A percentile compares a stretch with the other conserved stretches of the same genome.
Conservation (phyloP, 2,888 invertebrate species). For the Archips xylosteana region DNA sequence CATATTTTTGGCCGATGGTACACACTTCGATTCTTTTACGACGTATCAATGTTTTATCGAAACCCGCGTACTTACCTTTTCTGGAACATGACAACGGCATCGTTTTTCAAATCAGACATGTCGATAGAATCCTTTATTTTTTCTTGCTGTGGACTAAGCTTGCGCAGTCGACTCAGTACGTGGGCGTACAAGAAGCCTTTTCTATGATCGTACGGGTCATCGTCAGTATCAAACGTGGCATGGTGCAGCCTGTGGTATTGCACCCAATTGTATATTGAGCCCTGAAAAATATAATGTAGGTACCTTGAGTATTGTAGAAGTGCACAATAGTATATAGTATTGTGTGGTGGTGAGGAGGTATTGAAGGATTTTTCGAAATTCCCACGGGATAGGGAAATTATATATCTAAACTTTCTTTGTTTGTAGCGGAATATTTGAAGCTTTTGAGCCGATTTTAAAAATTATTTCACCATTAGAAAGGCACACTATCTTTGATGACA, state of each 20-base stretch:
- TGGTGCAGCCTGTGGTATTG: conserved; percentile 93
- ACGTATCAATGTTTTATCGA: background rate
- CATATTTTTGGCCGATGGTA: too few relatives aligned
- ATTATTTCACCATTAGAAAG: too few relatives aligned
- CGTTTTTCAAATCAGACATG: conserved; percentile 91
- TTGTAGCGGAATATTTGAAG: too few relatives aligned
- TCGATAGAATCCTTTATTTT: conserved; percentile 88
- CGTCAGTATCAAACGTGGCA: conserved; percentile 89
- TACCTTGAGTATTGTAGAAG: too few relatives aligned
- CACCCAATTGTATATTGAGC: conserved; percentile 94
- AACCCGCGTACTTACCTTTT: conserved; percentile 85
- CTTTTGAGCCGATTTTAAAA: too few relatives aligned
- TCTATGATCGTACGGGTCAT: conserved; percentile 92
- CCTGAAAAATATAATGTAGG: conserved; percentile 78
- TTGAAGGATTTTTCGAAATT: too few relatives aligned
- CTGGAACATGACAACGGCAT: conserved; percentile 93
- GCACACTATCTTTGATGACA: too few relatives aligned
- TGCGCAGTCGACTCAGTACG: conserved; percentile 88
- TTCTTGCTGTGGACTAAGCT: conserved; percentile 88
- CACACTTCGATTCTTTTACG: background rate
- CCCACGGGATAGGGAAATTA: too few relatives aligned
- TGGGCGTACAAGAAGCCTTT: conserved; percentile 94
- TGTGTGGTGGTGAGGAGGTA: too few relatives aligned
- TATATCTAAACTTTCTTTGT: too few relatives aligned
- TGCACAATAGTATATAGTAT: too few relatives aligned